Conservation (phyloP, 2,888 invertebrate genomes). For the Polyploca ridens region DNA sequence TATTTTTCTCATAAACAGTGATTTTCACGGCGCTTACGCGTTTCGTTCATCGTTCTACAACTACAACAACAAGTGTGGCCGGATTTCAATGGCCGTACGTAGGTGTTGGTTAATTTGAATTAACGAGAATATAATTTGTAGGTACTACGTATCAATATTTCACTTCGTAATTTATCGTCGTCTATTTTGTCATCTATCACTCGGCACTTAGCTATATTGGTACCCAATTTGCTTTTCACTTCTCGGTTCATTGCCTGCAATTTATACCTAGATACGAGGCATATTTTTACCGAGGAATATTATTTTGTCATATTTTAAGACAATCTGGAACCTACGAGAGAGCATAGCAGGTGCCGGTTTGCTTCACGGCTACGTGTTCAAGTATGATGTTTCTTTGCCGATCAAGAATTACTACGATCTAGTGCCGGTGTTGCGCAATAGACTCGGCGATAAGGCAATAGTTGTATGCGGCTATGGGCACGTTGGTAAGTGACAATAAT, state of each 20-base stretch:
- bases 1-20: too few relatives aligned
- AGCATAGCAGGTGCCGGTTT: conserved; percentile 91
- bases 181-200: too few relatives aligned
- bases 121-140: too few relatives aligned
- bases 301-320: conserved; percentile 53
- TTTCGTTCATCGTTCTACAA: too few relatives aligned
- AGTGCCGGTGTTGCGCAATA: conserved; percentile 88
- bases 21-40: too few relatives aligned
- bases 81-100: too few relatives aligned
- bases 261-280: not conserved
- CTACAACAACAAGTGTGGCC: too few relatives aligned
- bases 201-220: too few relatives aligned
- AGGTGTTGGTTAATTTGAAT: too few relatives aligned
- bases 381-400: conserved; percentile 98
- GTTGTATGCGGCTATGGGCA: conserved; percentile 96
- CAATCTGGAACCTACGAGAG: conserved; percentile 95
- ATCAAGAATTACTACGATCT: conserved; percentile 92
- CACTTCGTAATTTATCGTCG: too few relatives aligned
- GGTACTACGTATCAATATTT: too few relatives aligned
- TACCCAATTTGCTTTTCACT: too few relatives aligned
- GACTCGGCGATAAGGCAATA: conserved; percentile 85
- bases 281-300: not conserved
- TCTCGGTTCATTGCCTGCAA: not conserved
- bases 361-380: conserved; percentile 94
- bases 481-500: conserved; percentile 86